phyloP scores from a whole-genome alignment of 2,797 vertebrate species.

The Mallotus villosus region DNA sequence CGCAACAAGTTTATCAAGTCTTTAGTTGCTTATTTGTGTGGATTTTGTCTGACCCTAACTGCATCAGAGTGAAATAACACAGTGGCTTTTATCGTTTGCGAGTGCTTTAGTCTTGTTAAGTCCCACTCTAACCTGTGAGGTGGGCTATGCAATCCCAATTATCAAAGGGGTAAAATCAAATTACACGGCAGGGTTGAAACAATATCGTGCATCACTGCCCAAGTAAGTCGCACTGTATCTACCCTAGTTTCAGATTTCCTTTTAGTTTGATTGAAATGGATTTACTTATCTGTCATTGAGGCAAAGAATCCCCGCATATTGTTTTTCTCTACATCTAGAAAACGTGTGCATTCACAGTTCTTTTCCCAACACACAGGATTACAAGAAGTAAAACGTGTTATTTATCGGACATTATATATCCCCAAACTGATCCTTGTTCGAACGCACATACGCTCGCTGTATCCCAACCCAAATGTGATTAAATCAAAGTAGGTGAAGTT shows the following conservation, averaged over 20 bases:
- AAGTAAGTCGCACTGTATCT: background rate
- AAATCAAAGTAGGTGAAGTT: background rate
- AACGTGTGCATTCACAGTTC: background rate
- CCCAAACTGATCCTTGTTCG: no score
- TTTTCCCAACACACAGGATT: no score
- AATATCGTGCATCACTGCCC: conserved; percentile 4
- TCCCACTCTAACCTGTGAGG: background rate
- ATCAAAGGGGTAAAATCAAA: conserved; percentile 2
- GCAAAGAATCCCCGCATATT: background rate
- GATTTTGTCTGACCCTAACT: background rate
- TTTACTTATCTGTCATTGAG: background rate
- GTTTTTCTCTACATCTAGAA: background rate
- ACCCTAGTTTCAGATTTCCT: background rate
- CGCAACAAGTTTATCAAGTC: background rate
- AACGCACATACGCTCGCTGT: background rate
- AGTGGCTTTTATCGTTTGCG: background rate
- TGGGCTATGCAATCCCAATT: background rate
- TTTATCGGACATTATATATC: no score
- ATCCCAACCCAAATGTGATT: background rate
- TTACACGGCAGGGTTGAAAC: background rate
- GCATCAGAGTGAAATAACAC: background rate
- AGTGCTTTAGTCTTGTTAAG: background rate
- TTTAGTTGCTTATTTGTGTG: conserved; percentile 1
- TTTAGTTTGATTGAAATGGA: background rate
- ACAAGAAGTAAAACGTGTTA: no score